These are phyloP conservation scores for Hofmannophila pseudospretella DNA, from an alignment of 2,888 invertebrate species.

Conservation along the genomic window DNA sequence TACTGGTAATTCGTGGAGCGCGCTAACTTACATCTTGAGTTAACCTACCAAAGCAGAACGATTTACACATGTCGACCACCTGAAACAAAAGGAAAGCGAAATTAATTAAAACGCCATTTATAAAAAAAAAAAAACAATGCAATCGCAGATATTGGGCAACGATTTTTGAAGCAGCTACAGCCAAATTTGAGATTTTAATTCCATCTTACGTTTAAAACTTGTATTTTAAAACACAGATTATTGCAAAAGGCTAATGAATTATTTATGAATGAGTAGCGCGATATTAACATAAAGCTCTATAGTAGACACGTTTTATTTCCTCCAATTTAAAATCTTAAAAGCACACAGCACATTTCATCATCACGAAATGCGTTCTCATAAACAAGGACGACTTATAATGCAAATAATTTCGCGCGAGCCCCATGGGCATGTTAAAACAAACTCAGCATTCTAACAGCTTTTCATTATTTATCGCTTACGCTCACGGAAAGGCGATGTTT, in stretches of 20 bases:
- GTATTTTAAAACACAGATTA: background rate
- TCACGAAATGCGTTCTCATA: constrained; percentile 46
- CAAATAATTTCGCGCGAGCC: constrained; percentile 64
- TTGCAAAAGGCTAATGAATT: background rate
- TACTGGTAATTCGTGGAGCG: constrained; percentile 26
- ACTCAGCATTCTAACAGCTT: constrained; percentile 68
- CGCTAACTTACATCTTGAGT: constrained; percentile 31
- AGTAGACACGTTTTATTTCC: constrained; percentile 3
- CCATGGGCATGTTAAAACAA: constrained; percentile 71
- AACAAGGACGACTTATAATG: constrained; percentile 66
- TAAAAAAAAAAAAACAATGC: constrained; percentile 46
- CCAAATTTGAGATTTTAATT: constrained; percentile 12
- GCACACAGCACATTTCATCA: constrained; percentile 35
- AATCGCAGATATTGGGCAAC: constrained; percentile 22
- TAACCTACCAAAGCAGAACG: constrained; percentile 61
- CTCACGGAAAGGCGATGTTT: constrained; percentile 57
- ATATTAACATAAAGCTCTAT: constrained; percentile 1
- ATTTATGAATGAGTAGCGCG: constrained; percentile 4
- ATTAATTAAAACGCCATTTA: constrained; percentile 75
- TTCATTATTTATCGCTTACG: constrained; percentile 66
- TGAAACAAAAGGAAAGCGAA: constrained; percentile 79
- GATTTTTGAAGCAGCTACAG: constrained; percentile 17
- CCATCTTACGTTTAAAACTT: background rate
- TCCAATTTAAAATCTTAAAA: background rate
- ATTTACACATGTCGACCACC: constrained; percentile 66